Base-by-base conservation (phyloP, 2,113 vertebrate genomes). In the Cebidichthys violaceus region DNA sequence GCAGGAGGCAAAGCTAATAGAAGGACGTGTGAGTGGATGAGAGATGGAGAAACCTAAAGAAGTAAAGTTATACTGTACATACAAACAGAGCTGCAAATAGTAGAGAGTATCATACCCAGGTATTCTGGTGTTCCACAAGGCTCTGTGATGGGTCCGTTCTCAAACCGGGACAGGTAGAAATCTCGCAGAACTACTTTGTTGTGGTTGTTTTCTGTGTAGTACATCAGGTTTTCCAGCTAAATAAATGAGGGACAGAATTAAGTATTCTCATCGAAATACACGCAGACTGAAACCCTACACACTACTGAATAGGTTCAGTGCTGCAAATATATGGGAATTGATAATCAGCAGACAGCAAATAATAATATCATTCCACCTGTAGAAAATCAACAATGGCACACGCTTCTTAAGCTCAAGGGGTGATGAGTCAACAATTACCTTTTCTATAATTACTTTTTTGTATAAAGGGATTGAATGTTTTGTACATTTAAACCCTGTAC, bases 71-170 rank as follows among this genome's bases (percentile, higher is more conserved):
- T 11, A 69, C 17, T 55, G 8, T 14, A 66, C 17, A 43, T 18
- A 10, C 17, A 41, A 60, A 52, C 6, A 39, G 29, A 45, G 31
- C 27, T 4, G 61, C 24, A 66, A 31, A 14, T 41, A 24, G 41
- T 20, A 20, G 27, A 54, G 18, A 54, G 55, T 62, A 39, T 65
- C 81, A 7, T 92, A 96, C 96, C 96, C 43, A 97, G 87, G 62
- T 97, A 97, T 77, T 97, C 96, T 0, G 96, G 96, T 14, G 96
- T 97, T 82, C 96, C 96, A 57, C 96, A 97, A 1, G 96, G 96
- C 73, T 96, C 96, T 3, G 96, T 96, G 79, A 97, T 95, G 18
- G 96, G 91, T 37, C 96, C 96, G 0, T 96, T 96, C 89, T 97
- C 96, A 90, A 96, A 96, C 78, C 94, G 94, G 55, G 96, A 96